These are phyloP conservation scores for Chelonoidis abingdonii DNA, from an alignment of 2,113 vertebrate genomes.

Conservation along the genomic window DNA sequence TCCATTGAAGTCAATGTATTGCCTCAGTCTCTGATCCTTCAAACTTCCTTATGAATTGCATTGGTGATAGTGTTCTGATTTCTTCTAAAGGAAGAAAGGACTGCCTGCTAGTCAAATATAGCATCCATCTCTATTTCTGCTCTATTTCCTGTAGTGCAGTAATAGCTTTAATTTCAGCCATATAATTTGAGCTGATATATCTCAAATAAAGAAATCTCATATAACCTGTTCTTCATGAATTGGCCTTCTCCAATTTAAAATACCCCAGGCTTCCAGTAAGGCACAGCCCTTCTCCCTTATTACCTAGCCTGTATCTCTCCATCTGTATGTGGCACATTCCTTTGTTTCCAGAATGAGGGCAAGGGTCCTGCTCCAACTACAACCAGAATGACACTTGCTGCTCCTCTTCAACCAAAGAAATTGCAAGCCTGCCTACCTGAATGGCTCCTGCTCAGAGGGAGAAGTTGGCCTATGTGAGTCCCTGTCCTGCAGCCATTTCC, in stretches of 20 bases:
- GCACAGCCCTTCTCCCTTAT: fast-evolving
- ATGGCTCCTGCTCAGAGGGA: not conserved
- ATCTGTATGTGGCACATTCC: fast-evolving
- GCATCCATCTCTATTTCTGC: not conserved
- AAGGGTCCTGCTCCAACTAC: not conserved
- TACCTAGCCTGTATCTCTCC: not conserved
- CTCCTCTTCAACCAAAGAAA: not conserved
- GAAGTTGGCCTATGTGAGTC: not conserved
- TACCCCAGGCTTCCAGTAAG: not conserved
- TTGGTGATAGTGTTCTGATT: too few species aligned
- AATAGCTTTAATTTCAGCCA: not conserved
- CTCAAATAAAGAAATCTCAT: not conserved
- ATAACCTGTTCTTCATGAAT: conserved; percentile 50
- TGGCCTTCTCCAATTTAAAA: conserved; percentile 18
- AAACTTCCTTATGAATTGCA: too few species aligned
- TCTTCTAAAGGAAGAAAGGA: not conserved
- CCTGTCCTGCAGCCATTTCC: not conserved
- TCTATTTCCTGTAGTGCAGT: not conserved
- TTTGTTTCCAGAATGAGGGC: not conserved
- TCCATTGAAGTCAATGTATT: too few species aligned
- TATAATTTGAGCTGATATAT: not conserved
- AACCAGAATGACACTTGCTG: not conserved
- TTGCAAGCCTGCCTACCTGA: not conserved
- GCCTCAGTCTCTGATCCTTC: too few species aligned
- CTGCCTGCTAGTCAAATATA: not conserved